Evolutionary conservation across 2,888 invertebrate genomes (phyloP).

Genomic region (Nycteola revayana): DNA sequence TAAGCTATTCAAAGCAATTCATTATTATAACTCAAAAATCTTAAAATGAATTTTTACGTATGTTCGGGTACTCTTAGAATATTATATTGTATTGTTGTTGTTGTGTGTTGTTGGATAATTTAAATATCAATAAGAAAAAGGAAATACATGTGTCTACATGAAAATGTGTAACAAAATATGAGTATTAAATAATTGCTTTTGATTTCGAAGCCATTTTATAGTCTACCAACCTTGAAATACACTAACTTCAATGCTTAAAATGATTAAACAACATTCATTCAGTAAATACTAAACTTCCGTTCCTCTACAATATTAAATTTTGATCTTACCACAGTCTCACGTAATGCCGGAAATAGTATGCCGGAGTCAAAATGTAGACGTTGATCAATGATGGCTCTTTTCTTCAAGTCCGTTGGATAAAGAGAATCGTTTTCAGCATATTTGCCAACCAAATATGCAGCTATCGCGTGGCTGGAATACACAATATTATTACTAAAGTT

Average conservation of each 20-base stretch:
- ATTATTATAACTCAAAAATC: no score
- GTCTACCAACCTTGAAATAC: background rate
- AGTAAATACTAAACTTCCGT: no score
- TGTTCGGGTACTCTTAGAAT: no score
- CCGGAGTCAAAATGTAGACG: slow-evolving; percentile 81
- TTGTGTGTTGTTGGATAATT: no score
- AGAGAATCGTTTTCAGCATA: slow-evolving; percentile 80
- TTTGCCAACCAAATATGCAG: slow-evolving; percentile 80
- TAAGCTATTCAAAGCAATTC: no score
- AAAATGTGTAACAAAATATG: background rate
- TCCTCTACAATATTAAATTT: background rate
- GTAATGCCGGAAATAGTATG: slow-evolving; percentile 68
- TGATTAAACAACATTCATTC: background rate
- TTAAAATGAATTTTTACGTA: no score
- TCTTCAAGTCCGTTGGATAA: slow-evolving; percentile 76
- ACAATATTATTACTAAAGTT: no score
- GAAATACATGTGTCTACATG: background rate
- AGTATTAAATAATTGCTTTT: background rate
- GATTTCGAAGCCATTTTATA: background rate
- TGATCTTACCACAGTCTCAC: slow-evolving; percentile 44
- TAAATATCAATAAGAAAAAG: no score
- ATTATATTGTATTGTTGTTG: no score
- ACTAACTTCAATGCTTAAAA: background rate
- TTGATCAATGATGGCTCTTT: slow-evolving; percentile 77
- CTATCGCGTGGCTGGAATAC: slow-evolving; percentile 69